These are phyloP conservation scores for Centropus unirufus DNA, from an alignment of 2,113 vertebrate species.

Conservation along the genomic window DNA sequence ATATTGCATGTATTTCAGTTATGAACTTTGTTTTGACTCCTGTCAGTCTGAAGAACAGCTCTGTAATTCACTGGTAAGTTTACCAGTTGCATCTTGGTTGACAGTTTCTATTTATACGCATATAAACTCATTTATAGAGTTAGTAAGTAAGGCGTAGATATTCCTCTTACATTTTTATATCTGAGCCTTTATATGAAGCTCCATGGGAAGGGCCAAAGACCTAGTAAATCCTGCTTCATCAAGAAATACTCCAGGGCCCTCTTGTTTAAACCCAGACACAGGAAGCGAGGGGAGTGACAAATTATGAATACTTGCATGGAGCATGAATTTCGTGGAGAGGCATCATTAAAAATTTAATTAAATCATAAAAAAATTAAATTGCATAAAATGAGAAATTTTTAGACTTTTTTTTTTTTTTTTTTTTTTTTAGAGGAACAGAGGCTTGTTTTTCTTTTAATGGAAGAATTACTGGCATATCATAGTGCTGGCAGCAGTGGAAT, in stretches of 20 bases:
- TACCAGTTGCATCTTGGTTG: background rate
- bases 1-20: background rate
- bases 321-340: background rate
- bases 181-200: background rate
- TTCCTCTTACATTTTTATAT: background rate
- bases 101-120: background rate
- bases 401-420: background rate
- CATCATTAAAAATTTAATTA: background rate
- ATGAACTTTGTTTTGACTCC: background rate
- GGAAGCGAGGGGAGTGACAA: background rate
- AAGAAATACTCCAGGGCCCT: background rate
- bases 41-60: background rate
- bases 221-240: background rate
- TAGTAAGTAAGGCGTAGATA: background rate
- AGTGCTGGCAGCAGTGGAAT: background rate
- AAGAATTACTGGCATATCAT: background rate
- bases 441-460: background rate
- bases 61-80: background rate
- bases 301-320: background rate
- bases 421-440: background rate
- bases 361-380: background rate
- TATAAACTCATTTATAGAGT: background rate
- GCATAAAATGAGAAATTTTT: background rate
- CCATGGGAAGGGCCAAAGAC: background rate
- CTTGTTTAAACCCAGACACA: background rate